phyloP scores from a whole-genome alignment of 2,888 invertebrate species.

The Ypsolopha scabrella region DNA sequence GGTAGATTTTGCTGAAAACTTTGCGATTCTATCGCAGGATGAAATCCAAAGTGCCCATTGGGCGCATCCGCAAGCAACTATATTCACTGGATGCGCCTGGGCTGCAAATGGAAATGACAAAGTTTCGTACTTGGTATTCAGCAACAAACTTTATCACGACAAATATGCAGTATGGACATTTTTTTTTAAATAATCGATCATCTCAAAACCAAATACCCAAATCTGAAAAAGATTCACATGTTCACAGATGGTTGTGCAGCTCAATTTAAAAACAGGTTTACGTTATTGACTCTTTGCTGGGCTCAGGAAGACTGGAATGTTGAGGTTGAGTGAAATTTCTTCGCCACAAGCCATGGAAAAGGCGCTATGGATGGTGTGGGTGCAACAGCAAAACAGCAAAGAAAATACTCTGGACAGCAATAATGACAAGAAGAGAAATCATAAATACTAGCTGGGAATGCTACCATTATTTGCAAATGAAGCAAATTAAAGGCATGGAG shows the following conservation, averaged over 20 bases:
- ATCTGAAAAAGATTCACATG: constrained; percentile 3
- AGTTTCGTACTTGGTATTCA: constrained; percentile 1
- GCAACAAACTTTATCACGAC: constrained; percentile 5
- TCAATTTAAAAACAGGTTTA: constrained; percentile 8
- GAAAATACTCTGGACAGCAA: no score
- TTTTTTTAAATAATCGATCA: constrained; percentile 4
- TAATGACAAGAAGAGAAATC: no score
- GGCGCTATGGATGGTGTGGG: no score
- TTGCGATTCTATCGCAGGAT: constrained; percentile 4
- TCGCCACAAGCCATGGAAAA: no score
- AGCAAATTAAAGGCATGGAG: no score
- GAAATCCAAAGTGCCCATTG: constrained; percentile 9
- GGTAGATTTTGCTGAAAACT: constrained; percentile 5
- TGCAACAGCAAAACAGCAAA: no score
- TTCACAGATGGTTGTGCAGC: constrained; percentile 8
- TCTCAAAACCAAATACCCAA: constrained; percentile 2
- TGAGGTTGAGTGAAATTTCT: no score
- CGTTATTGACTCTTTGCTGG: constrained; percentile 5
- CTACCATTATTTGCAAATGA: no score
- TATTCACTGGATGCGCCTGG: constrained; percentile 8
- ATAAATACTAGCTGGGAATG: no score
- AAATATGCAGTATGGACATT: constrained; percentile 6
- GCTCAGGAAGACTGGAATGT: no score
- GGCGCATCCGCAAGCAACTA: constrained; percentile 4
- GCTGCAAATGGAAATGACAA: not conserved